A percentile compares a stretch with the other conserved stretches of the same genome.
Conservation (phyloP, 1,140 invertebrate genomes). For the Drosophila gunungcola region DNA sequence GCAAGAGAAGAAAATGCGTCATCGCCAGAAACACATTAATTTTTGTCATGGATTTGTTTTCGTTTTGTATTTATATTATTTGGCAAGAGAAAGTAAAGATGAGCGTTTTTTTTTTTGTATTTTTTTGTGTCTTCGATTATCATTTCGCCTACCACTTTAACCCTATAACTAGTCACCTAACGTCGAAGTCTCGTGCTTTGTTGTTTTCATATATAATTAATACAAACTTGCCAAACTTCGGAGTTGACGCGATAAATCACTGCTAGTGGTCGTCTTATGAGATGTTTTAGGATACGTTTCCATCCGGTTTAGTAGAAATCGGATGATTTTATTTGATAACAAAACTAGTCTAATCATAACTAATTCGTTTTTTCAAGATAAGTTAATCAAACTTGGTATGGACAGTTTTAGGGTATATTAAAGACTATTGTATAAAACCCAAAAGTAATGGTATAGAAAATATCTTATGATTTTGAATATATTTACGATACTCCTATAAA, state of each 20-base stretch:
- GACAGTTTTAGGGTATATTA: neutral
- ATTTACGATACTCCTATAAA: too few species aligned
- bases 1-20: constrained; percentile 17
- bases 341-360: constrained; percentile 6
- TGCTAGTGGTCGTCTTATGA: too few species aligned
- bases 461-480: too few species aligned
- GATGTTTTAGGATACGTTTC: too few species aligned
- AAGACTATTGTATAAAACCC: too few species aligned
- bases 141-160: constrained; percentile 20
- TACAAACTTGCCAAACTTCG: neutral
- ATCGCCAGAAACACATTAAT: constrained; percentile 18
- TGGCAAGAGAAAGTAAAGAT: constrained; percentile 35
- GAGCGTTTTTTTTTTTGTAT: constrained; percentile 6
- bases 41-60: constrained; percentile 15
- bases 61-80: constrained; percentile 28
- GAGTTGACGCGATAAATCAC: neutral
- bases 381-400: neutral
- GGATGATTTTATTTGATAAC: neutral
- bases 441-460: too few species aligned
- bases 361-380: neutral
- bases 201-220: neutral
- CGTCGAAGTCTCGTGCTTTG: neutral
- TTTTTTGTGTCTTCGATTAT: constrained; percentile 25
- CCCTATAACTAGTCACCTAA: constrained; percentile 7
- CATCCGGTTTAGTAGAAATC: neutral